Conservation (phyloP, 1,140 invertebrate genomes). For the Panulirus ornatus region DNA sequence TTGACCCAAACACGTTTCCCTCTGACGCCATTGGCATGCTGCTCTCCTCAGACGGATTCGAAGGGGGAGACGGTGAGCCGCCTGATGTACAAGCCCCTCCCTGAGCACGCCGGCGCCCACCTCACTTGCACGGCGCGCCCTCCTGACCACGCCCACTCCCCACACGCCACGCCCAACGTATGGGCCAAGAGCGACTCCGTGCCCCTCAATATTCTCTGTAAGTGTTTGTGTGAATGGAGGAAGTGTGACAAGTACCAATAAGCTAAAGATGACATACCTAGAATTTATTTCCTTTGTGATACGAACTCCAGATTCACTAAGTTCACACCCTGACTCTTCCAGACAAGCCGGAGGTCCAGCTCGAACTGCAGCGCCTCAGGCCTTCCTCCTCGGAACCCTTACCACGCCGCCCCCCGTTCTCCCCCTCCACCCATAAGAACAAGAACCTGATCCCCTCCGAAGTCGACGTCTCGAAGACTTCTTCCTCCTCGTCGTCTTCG, state of each 20-base stretch:
- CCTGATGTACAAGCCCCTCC: constrained; percentile 42
- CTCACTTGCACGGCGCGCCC: constrained; percentile 55
- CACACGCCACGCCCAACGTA: not conserved
- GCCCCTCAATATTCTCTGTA: constrained; percentile 42
- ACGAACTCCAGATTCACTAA: too few relatives aligned
- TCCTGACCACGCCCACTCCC: constrained; percentile 36
- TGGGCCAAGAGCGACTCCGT: constrained; percentile 57
- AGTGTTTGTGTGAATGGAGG: not conserved
- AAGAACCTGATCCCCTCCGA: not conserved
- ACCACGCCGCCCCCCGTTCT: not conserved
- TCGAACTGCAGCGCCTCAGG: not conserved
- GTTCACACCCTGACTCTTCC: not conserved
- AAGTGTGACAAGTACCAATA: too few relatives aligned
- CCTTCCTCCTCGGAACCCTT: not conserved
- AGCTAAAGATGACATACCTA: too few relatives aligned
- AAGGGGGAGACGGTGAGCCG: constrained; percentile 56
- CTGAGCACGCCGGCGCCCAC: constrained; percentile 38
- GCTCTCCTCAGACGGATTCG: constrained; percentile 23
- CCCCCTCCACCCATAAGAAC: constrained; percentile 2
- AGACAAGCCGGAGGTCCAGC: constrained; percentile 50
- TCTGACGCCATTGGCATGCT: not conserved
- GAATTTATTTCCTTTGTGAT: too few relatives aligned
- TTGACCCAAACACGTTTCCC: not conserved
- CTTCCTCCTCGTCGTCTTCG: too few relatives aligned
- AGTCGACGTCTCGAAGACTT: not conserved